Conservation (phyloP, 2,888 invertebrate genomes). For the Drosophila bunnanda region DNA sequence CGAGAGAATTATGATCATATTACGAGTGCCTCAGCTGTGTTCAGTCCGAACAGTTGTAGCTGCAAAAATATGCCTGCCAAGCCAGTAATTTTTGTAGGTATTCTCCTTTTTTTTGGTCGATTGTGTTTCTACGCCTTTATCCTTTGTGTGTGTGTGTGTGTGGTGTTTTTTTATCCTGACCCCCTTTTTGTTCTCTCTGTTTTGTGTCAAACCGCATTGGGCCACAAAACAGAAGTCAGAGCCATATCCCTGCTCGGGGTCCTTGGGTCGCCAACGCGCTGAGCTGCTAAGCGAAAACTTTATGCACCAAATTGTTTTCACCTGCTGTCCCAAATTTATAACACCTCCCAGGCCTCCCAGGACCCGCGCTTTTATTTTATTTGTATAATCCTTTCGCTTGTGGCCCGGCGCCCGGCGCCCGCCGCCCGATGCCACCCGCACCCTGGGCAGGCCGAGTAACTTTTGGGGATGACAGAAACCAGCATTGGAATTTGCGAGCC, state of each 20-base stretch:
- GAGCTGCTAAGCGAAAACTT: slow-evolving; percentile 77
- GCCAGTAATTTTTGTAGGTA: slow-evolving; percentile 15
- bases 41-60: slow-evolving; percentile 12
- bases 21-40: slow-evolving; percentile 7
- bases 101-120: background rate
- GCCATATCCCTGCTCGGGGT: slow-evolving; percentile 42
- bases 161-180: slow-evolving; percentile 24
- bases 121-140: slow-evolving; percentile 17
- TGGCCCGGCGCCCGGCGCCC: too few relatives aligned
- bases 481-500: slow-evolving; percentile 73
- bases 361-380: slow-evolving; percentile 64
- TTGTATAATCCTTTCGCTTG: slow-evolving; percentile 79
- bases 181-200: slow-evolving; percentile 47
- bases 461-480: slow-evolving; percentile 77
- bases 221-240: slow-evolving; percentile 58
- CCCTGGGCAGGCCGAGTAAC: slow-evolving; percentile 48
- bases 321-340: slow-evolving; percentile 80
- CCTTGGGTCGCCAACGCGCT: slow-evolving; percentile 50
- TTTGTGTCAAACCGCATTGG: slow-evolving; percentile 70
- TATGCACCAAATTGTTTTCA: slow-evolving; percentile 80
- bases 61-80: slow-evolving; percentile 43
- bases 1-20: slow-evolving; percentile 2
- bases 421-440: slow-evolving; percentile 15
- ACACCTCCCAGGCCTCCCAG: slow-evolving; percentile 61
- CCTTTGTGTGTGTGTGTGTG: background rate